phyloP scores from a whole-genome alignment of 2,888 invertebrate species.

The Myopa testacea region DNA sequence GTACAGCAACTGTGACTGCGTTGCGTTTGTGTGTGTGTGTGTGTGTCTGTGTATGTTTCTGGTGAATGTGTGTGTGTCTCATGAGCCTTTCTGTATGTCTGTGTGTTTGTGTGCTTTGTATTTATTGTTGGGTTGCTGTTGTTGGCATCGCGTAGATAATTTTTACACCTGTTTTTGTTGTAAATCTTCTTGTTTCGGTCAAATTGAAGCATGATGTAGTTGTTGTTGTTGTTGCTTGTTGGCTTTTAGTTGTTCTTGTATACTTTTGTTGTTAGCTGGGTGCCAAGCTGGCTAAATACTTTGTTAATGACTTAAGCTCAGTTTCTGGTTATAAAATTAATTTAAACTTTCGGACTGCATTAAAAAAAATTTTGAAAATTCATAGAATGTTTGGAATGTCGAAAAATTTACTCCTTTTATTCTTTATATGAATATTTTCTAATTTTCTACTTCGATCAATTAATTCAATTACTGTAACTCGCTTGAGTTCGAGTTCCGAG shows the following conservation, averaged over 20 bases:
- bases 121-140: neutral
- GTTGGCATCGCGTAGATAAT: neutral
- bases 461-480: too few species aligned
- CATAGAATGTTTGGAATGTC: too few species aligned
- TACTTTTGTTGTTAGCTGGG: neutral
- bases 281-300: neutral
- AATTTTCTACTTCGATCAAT: too few species aligned
- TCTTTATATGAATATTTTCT: too few species aligned
- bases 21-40: neutral
- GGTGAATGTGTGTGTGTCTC: neutral
- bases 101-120: neutral
- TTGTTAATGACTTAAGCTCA: constrained; percentile 26
- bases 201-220: constrained; percentile 12
- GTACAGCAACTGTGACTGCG: neutral
- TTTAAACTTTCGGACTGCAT: constrained; percentile 32
- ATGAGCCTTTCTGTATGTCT: neutral
- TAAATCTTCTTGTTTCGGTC: constrained; percentile 32
- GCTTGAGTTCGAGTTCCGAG: too few species aligned
- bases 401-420: too few species aligned
- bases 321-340: constrained; percentile 14
- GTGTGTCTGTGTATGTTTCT: neutral
- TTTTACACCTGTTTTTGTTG: constrained; percentile 18
- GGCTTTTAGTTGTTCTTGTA: constrained; percentile 14
- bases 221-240: neutral
- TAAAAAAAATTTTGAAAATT: neutral